Percentiles rank a stretch among this genome's conserved stretches.
These are phyloP conservation scores for Spinus olivaceus DNA, from an alignment of 2,797 vertebrate genomes.

Conservation along the genomic window DNA sequence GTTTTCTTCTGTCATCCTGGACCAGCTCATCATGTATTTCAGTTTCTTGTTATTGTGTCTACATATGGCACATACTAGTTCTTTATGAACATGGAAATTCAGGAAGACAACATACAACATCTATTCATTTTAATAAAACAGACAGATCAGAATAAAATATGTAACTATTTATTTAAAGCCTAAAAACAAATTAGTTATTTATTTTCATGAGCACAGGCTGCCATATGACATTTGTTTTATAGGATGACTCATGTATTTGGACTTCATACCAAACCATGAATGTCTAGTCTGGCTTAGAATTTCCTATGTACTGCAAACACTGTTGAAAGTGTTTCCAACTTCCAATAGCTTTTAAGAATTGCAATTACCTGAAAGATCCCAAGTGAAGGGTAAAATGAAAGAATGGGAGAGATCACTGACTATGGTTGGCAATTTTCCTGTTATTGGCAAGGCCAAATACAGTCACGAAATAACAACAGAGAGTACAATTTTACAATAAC, in stretches of 20 bases:
- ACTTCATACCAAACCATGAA: background rate
- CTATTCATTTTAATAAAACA: background rate
- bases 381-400: background rate
- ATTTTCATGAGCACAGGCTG: slow-evolving; percentile 3
- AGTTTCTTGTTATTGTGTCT: background rate
- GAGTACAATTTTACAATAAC: too few relatives aligned
- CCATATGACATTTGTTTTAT: background rate
- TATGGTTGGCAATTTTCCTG: background rate
- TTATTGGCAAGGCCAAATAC: background rate
- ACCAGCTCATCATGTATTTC: slow-evolving; percentile 24
- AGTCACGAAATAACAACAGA: background rate
- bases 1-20: slow-evolving; percentile 28
- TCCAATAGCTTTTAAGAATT: background rate
- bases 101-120: background rate
- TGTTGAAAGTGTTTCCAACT: background rate
- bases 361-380: background rate
- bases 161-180: background rate
- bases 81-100: background rate
- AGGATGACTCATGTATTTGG: background rate
- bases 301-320: background rate
- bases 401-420: background rate
- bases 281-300: background rate
- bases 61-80: background rate
- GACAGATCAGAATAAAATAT: slow-evolving; percentile 1
- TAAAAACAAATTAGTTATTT: background rate